These are phyloP conservation scores for Echinometra lucunter DNA, from an alignment of 53 echinoderm and acorn worm genomes.

Conservation along the genomic window DNA sequence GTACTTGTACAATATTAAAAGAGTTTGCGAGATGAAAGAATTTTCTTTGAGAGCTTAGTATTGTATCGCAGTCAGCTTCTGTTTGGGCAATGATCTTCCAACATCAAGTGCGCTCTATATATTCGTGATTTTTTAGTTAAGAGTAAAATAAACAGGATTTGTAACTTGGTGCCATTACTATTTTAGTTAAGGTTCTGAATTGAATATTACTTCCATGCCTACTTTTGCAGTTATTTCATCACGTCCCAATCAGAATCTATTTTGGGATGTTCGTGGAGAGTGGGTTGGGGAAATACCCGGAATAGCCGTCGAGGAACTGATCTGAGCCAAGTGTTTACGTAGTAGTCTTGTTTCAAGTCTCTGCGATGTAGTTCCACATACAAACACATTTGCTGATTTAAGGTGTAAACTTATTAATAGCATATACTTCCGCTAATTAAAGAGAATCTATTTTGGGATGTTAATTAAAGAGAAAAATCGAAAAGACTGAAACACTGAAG, in stretches of 20 bases:
- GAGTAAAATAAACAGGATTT: constrained; percentile 11
- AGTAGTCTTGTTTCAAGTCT: neutral
- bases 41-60: neutral
- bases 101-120: neutral
- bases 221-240: too few relatives aligned
- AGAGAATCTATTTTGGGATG: neutral
- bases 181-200: neutral
- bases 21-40: neutral
- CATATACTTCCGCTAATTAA: neutral
- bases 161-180: neutral
- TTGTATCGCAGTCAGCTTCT: neutral
- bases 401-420: neutral
- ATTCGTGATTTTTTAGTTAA: neutral
- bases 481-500: too few relatives aligned
- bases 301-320: neutral
- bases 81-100: neutral
- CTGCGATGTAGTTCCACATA: neutral
- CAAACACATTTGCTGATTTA: neutral
- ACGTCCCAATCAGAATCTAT: neutral
- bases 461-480: too few relatives aligned
- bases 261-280: neutral
- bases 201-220: neutral
- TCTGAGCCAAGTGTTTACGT: too few relatives aligned
- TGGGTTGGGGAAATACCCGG: neutral
- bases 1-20: neutral